Percentiles rank a stretch among this genome's conserved stretches.
phyloP scores from a whole-genome alignment of 1,140 invertebrate species.

The Muscidifurax raptorellus region DNA sequence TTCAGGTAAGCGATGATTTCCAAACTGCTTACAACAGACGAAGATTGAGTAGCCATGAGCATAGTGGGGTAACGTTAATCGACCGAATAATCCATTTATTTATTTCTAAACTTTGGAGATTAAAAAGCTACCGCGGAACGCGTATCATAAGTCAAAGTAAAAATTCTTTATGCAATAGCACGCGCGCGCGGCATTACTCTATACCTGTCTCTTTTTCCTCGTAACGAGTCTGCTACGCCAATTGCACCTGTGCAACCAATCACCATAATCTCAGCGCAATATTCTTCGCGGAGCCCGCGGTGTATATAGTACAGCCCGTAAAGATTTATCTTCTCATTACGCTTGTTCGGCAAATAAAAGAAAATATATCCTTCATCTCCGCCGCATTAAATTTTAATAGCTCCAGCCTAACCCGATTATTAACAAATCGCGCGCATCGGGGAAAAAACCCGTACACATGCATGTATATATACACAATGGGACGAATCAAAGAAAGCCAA shows the following conservation, averaged over 20 bases:
- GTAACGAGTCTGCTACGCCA: not conserved
- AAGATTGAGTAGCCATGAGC: too few species aligned
- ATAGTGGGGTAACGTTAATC: not conserved
- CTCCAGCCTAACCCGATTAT: not conserved
- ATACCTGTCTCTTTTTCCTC: not conserved
- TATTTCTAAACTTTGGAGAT: not conserved
- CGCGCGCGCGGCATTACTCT: not conserved
- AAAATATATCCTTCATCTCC: not conserved
- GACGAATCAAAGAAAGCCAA: not conserved
- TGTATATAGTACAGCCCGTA: constrained; percentile 24
- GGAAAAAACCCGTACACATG: too few species aligned
- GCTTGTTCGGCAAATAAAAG: constrained; percentile 8
- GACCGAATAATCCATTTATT: not conserved
- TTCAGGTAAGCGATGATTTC: constrained; percentile 19
- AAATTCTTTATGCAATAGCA: not conserved
- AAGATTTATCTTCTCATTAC: constrained; percentile 43
- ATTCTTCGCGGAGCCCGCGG: not conserved
- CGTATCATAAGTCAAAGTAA: not conserved
- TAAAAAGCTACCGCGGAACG: not conserved
- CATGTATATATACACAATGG: too few species aligned
- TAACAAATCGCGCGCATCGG: not conserved
- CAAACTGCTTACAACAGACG: not conserved
- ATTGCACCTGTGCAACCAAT: constrained; percentile 4
- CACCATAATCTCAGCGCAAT: not conserved
- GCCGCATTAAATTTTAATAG: not conserved